phyloP scores from a whole-genome alignment of 2,888 invertebrate species.

The Campaea margaritaria region DNA sequence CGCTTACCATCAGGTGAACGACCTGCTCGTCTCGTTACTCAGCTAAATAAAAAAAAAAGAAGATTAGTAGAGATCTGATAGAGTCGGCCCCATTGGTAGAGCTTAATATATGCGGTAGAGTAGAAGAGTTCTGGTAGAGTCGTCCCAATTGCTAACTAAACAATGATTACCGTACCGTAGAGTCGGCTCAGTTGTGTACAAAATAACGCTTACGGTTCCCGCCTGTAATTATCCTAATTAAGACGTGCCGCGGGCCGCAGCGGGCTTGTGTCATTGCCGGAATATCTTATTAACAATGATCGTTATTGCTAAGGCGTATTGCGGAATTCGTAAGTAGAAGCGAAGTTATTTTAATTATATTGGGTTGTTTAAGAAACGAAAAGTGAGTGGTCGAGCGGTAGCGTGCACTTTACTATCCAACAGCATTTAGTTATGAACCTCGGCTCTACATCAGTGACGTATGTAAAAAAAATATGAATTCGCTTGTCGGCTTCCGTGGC shows the following conservation, averaged over 20 bases:
- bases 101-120: too few species aligned
- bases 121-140: background rate
- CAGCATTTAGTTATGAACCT: too few species aligned
- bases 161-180: conserved; percentile 14
- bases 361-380: background rate
- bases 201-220: conserved; percentile 26
- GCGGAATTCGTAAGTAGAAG: conserved; percentile 7
- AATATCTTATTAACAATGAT: conserved; percentile 30
- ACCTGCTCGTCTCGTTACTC: too few species aligned
- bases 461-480: too few species aligned
- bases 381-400: too few species aligned
- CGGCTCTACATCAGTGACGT: too few species aligned
- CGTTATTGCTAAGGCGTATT: conserved; percentile 21
- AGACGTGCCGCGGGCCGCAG: conserved; percentile 46
- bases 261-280: conserved; percentile 14
- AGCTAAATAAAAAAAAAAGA: too few species aligned
- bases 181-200: conserved; percentile 36
- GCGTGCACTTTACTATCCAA: too few species aligned
- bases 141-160: background rate
- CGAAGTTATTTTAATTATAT: conserved; percentile 5
- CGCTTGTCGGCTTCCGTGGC: too few species aligned
- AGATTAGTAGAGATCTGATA: too few species aligned
- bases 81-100: too few species aligned
- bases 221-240: conserved; percentile 51
- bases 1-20: too few species aligned